Evolutionary conservation across 1,140 invertebrate genomes (phyloP), one percentile per base, ranked within the genome.

Genomic region (Proales similis): DNA sequence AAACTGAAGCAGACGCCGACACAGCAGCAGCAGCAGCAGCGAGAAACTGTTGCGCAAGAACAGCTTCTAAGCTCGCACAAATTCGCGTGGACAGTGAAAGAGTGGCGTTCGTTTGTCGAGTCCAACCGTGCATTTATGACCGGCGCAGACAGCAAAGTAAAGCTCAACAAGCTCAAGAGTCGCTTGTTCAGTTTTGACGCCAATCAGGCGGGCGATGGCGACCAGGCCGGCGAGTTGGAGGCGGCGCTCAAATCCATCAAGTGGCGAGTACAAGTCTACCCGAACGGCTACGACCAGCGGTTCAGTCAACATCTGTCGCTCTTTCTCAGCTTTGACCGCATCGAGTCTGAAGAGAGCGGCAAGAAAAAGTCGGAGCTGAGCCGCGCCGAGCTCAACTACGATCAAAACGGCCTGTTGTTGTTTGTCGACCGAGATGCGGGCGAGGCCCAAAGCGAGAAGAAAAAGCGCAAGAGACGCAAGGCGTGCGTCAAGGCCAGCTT

Each of bases 401-500:
- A 57, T 19, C 45, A 42, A 9, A 42, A 42, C 7, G 17, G 39
- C 12, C 39, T 57, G 9, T 29, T 57, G 36, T 7, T 57, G n/a
- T 42, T 57, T 1, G 12, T 2, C 5, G 22, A 57, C 11, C 12
- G 9, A 5, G 22, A 43, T 19, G 20, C 20, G 20, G 32, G 2
- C 12, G 22, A 57, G 45, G 12, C 24, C 5, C 2, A 11, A 12
- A 36, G 14, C 33, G 14, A 36, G 9, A 36, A 36, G 33, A 36
- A 36, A 36, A 36, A 36, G 14, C 14, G 9, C 9, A 36, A 36
- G 33, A 36, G 33, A 3, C 42, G 9, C 11, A 38, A 53, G 19
- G 42, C 49, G 32, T 53, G 38, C 42, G 49, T 53, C 30, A 53
- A 53, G 29, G 49, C 49, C 11, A 53, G 49, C 49, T 53, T 53